These are phyloP conservation scores for Micrastur ruficollis DNA, from an alignment of 2,797 vertebrate genomes.

Conservation along the genomic window DNA sequence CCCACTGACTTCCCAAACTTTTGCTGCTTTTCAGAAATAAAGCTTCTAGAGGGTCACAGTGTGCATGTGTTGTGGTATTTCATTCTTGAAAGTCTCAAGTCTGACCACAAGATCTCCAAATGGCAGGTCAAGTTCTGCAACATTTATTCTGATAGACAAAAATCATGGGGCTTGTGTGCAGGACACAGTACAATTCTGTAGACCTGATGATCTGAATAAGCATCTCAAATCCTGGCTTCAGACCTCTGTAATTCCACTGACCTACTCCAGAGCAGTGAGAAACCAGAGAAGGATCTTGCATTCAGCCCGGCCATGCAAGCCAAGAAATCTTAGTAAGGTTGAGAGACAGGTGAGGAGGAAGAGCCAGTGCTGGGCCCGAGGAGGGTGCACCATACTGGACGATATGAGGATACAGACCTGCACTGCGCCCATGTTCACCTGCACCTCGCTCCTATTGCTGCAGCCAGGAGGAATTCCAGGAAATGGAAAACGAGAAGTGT, in stretches of 20 bases:
- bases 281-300: rapidly evolving
- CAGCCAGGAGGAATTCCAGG: neutral
- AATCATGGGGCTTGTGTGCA: neutral
- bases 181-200: neutral
- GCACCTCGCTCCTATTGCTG: neutral
- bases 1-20: neutral
- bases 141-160: neutral
- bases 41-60: neutral
- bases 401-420: neutral
- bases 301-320: neutral
- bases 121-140: neutral
- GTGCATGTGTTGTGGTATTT: neutral
- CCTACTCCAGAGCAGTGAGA: neutral
- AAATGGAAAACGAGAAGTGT: neutral
- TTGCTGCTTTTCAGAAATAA: neutral
- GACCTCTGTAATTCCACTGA: neutral
- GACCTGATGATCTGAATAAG: neutral
- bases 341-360: neutral
- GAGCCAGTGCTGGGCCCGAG: neutral
- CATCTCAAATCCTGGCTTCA: neutral
- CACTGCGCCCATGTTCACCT: neutral
- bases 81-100: neutral
- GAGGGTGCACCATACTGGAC: neutral
- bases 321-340: neutral
- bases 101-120: neutral